These are phyloP conservation scores for Sebastiscus albofasciatus DNA, from an alignment of 2,797 vertebrate species.

Conservation along the genomic window DNA sequence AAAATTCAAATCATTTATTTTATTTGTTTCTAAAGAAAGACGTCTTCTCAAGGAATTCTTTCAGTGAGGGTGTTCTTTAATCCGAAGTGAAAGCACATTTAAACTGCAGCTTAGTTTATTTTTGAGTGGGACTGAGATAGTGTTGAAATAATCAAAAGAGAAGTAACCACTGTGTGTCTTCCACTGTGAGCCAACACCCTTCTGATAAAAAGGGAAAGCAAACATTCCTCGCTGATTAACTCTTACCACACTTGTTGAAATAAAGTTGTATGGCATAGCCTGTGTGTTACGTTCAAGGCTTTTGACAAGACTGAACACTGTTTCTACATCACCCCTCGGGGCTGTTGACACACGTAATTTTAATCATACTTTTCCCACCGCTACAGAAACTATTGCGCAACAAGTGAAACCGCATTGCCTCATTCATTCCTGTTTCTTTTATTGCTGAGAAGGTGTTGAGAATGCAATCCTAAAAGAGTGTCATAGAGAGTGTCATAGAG, in stretches of 20 bases:
- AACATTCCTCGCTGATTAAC: slow-evolving; percentile 55
- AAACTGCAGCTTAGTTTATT: neutral
- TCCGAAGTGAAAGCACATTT: neutral
- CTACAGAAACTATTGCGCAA: slow-evolving; percentile 13
- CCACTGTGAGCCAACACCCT: slow-evolving; percentile 43
- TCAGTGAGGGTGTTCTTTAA: neutral
- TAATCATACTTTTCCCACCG: neutral
- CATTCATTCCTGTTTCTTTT: neutral
- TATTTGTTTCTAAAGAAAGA: neutral
- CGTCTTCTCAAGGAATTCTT: neutral
- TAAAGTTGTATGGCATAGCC: neutral
- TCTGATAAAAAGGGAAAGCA: slow-evolving; percentile 40
- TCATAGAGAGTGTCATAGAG: neutral
- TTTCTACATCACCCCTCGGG: neutral
- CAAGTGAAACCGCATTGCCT: neutral
- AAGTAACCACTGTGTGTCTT: neutral
- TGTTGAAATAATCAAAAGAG: neutral
- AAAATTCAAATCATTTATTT: neutral
- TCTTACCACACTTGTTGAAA: slow-evolving; percentile 27
- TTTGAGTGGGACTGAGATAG: neutral
- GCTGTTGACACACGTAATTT: neutral
- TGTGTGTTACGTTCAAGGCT: neutral
- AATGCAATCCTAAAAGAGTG: neutral
- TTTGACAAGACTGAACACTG: slow-evolving; percentile 25
- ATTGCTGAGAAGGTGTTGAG: neutral